Conservation (phyloP, 2,113 vertebrate genomes). For the Gnathonemus echidnorhynchus region DNA sequence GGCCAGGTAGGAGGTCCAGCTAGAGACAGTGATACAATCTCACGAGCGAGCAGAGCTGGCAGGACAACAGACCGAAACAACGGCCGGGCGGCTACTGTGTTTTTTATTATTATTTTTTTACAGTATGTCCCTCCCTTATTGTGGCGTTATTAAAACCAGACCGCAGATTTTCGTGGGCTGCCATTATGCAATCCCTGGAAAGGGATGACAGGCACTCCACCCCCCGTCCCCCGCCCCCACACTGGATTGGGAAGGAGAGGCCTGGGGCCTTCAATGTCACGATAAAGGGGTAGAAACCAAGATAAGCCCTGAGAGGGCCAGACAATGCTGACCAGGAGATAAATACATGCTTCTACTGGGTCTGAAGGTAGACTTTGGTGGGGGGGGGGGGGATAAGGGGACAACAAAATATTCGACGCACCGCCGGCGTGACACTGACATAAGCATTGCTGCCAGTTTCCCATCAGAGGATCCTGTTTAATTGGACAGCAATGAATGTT, state of each 20-base stretch:
- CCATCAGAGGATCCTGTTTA: not conserved
- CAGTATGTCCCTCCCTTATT: not conserved
- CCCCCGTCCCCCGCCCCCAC: not conserved
- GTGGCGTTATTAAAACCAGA: not conserved
- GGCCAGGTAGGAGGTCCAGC: not conserved
- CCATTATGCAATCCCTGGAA: slow-evolving; percentile 3
- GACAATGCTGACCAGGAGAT: not conserved
- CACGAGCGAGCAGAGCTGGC: not conserved
- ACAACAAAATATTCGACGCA: not conserved
- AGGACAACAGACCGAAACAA: not conserved
- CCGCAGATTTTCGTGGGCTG: not conserved
- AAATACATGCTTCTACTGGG: not conserved
- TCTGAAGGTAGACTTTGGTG: not conserved
- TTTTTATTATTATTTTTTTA: not conserved
- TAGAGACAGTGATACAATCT: not conserved
- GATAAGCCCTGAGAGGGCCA: not conserved
- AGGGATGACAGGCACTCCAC: not conserved
- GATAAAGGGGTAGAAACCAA: not conserved
- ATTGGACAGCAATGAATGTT: not conserved
- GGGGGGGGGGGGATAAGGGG: not conserved
- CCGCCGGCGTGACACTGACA: too few species aligned
- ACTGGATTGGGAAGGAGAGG: too few species aligned
- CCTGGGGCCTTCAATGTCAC: not conserved
- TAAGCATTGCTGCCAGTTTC: too few species aligned
- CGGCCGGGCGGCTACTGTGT: not conserved